Base-by-base conservation (phyloP, 2,888 invertebrate genomes). In the Steinernema carpocapsae region DNA sequence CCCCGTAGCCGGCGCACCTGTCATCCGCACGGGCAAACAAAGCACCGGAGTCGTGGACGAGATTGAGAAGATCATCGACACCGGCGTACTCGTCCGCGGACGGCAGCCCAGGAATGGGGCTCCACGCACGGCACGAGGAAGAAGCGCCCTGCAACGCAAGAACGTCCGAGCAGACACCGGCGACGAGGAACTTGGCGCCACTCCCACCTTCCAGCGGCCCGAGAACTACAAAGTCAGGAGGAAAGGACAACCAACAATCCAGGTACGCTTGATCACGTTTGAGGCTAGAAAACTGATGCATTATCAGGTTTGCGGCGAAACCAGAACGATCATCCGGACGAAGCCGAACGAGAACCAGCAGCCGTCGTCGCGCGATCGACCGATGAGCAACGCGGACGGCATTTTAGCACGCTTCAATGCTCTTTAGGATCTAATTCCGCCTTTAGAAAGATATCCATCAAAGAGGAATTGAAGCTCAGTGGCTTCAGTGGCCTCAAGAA, bases 11-110 rank as follows among this genome's bases (percentile, higher is more conserved):
- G 56, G 56, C 22, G 26, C 56, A 12, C 56, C 56, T 6, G 26
- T 56, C 56, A 56, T 56, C 17, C 56, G 56, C 14, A 56, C 26
- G 56, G 56, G 26, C 43, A 72, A 74, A 10, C 76, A 79, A 29
- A 77, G 79, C 45, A 75, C 79, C 0, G 83, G 83, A 52, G 83
- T 83, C 14, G 75, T 83, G 56, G 83, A 83, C 73, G 83, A 83
- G 70, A 59, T 83, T 56, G 83, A 83, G 46, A 76, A 79, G 74
- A 78, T 79, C 45, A 79, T 80, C 17, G 76, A 75, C 22, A 74
- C 74, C 29, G 76, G 76, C 7, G 77, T 74, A 19, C 75, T 76
- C 51, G 76, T 81, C 4, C 56, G 56, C 7, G 26, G 26, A 26
- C 56, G 56, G 7, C 22, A 22, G 2, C 26, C 56, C 6, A 22